Conservation (phyloP, 2,888 invertebrate species). For the Polymixis lichenea region DNA sequence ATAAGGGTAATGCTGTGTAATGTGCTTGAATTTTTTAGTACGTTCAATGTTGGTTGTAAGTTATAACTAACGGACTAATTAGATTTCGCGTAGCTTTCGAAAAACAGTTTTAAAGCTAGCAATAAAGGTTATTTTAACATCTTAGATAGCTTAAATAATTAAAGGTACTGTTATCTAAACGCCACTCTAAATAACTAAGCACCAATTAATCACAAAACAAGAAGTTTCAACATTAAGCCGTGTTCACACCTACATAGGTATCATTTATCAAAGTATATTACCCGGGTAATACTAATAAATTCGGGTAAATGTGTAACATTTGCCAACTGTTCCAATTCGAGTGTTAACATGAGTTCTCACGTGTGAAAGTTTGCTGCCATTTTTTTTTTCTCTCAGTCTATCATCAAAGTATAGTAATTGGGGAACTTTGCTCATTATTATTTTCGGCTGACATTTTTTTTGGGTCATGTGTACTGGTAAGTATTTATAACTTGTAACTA, state of each 20-base stretch:
- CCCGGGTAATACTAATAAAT: slow-evolving; percentile 63
- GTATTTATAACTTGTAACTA: slow-evolving; percentile 18
- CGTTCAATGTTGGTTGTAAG: slow-evolving; percentile 23
- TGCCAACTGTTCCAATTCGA: slow-evolving; percentile 58
- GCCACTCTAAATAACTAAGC: slow-evolving; percentile 14
- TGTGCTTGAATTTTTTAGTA: slow-evolving; percentile 52
- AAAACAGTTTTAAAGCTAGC: not conserved
- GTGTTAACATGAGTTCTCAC: slow-evolving; percentile 66
- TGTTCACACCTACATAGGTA: slow-evolving; percentile 53
- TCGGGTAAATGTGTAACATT: slow-evolving; percentile 61
- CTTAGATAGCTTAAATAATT: not conserved
- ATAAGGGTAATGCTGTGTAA: slow-evolving; percentile 51
- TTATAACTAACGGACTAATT: not conserved
- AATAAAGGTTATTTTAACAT: not conserved
- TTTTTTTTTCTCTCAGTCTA: slow-evolving; percentile 78
- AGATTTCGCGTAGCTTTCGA: not conserved
- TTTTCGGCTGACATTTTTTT: slow-evolving; percentile 80
- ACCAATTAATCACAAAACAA: slow-evolving; percentile 51
- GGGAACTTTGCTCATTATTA: slow-evolving; percentile 89
- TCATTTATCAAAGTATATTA: slow-evolving; percentile 61
- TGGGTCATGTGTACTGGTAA: slow-evolving; percentile 42
- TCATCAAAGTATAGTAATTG: slow-evolving; percentile 88
- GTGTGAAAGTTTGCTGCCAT: slow-evolving; percentile 72
- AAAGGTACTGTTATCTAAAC: not conserved
- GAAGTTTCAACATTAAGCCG: slow-evolving; percentile 52